Base-by-base conservation (phyloP, 2,113 vertebrate genomes). In the Mirounga angustirostris region DNA sequence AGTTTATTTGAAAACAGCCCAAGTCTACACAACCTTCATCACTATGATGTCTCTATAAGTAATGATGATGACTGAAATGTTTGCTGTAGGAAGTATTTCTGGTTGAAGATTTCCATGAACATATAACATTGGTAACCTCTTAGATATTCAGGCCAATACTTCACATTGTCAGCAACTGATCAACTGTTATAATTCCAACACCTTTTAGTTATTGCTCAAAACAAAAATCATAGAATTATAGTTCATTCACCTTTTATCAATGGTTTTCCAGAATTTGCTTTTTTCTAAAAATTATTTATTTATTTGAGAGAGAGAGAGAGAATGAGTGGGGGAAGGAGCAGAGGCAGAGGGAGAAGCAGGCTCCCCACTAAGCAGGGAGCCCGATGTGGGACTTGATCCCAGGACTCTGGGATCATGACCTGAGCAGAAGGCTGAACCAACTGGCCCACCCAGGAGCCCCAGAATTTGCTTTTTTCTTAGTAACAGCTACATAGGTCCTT, bases 131-230 rank as follows among this genome's bases (percentile, higher is more conserved):
- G 59, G 28, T 61, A 88, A 93, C 26, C 33, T 84, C 81, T 56
- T 78, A 46, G 65, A 63, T 86, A 24, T 73, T 82, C 76, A 26
- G 83, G 43, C 11, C 69, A 33, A 19, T 9, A 18, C 9, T 63
- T 78, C 15, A 83, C 40, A 24, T 28, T 54, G n/a, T 54, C 43
- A 74, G 46, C 28, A 96, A 73, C 16, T 81, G 36, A 46, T 63
- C 24, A 78, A 36, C 12, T 65, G 69, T 86, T 30, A 54, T 1
- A 83, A 93, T 93, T 52, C 8, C 33, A 86, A 83, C 22, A 73
- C 58, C 13, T 67, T 95, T 78, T 30, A 85, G 21, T 71, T 79
- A 93, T 0, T 69, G 50, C 40, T 95, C 50, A 93, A 96, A 83
- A 84, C 79, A 79, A 40, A 2, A 92, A 69, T 54, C 69, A 88